Base-by-base conservation (phyloP, 2,888 invertebrate species). In the Habrosyne pyritoides region DNA sequence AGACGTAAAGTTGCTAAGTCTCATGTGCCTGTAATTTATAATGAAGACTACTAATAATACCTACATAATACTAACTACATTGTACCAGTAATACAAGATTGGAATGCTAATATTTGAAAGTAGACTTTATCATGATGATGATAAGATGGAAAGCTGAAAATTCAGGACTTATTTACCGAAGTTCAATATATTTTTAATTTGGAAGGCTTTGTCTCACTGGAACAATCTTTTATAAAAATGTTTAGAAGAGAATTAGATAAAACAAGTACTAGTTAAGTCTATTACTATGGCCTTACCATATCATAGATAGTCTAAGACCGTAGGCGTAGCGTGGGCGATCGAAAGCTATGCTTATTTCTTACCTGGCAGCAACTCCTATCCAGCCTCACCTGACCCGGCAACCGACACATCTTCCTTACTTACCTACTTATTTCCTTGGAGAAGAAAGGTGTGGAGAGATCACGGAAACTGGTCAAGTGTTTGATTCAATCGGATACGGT, bases 301-400 rank as follows among this genome's bases (percentile, higher is more conserved):
- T 71, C 77, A 69, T 71, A 81, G 81, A 81, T 76, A 81, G 75
- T 73, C 72, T 67, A 66, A 60, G 60, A 52, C 60, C 76, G 91
- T 91, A 77, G 91, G 91, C 81, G 91, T 66, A 63, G 86, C 87
- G 91, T 91, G 84, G 91, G 91, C 77, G 86, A 77, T 75, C 69
- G 84, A 84, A 84, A 89, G 84, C 81, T 80, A 82, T 84, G 87
- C 86, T 84, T 84, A 89, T 87, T 87, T 83, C 87, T 79, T 79
- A 83, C 83, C 69, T 77, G 70, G 78, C 79, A 75, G 81, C 77
- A 75, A 70, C 73, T 62, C 68, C 61, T 69, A 69, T 59, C 89
- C 83, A 86, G 69, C 64, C 64, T 75, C 63, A 50, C 55, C 33
- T 65, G 83, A 76, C 60, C 83, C 55, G 59, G 28, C 51, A 59